Conservation (phyloP, 1,140 invertebrate species). For the Diplogasteroides magnus region DNA sequence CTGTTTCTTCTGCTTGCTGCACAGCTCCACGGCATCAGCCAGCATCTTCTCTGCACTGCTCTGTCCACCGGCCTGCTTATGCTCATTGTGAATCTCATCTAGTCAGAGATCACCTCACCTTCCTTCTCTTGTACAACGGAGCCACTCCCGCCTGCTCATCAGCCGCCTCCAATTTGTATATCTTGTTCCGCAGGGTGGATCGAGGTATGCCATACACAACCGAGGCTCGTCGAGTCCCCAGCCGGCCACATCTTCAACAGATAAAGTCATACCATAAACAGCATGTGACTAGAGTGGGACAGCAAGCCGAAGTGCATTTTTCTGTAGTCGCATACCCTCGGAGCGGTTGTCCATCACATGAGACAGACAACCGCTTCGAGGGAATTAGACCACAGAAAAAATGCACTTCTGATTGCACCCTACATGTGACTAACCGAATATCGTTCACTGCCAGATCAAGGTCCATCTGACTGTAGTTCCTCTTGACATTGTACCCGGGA, state of each 20-base stretch:
- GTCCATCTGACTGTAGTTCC: slow-evolving; percentile 31
- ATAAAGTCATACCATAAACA: no score
- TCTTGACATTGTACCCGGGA: slow-evolving; percentile 14
- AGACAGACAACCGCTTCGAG: no score
- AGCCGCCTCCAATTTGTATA: slow-evolving; percentile 74
- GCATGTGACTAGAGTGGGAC: slow-evolving; percentile 69
- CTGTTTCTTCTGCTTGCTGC: no score
- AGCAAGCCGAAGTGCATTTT: no score
- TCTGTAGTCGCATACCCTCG: no score
- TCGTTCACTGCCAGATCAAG: slow-evolving; percentile 26
- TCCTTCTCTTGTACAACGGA: slow-evolving; percentile 17
- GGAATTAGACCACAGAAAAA: slow-evolving; percentile 40
- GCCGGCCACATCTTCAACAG: slow-evolving; percentile 79
- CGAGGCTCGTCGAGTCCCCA: slow-evolving; percentile 82
- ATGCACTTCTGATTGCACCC: no score
- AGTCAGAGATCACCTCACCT: slow-evolving; percentile 3
- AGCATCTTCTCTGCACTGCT: slow-evolving; percentile 12
- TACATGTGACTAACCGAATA: slow-evolving; percentile 7
- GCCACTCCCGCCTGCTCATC: slow-evolving; percentile 58
- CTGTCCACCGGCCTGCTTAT: slow-evolving; percentile 4
- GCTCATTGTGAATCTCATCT: neutral
- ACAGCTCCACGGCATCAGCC: neutral
- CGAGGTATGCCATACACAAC: slow-evolving; percentile 89
- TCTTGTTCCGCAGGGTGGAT: slow-evolving; percentile 86
- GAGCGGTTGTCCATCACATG: no score